Evolutionary conservation across 1,140 invertebrate species (phyloP).

Genomic region (Teleogryllus occipitalis): DNA sequence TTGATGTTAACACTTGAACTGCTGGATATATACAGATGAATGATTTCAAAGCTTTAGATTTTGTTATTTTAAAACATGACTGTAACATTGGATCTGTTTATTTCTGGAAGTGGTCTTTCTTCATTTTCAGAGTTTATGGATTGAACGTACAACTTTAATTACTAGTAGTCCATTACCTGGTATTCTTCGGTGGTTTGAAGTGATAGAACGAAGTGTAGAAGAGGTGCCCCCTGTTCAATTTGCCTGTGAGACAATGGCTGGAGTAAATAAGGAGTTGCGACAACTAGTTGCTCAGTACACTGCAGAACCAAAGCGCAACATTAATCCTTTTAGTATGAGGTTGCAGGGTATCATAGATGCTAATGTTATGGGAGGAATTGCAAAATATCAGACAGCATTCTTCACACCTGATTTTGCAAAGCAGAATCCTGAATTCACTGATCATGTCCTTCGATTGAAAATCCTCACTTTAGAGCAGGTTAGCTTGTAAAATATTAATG

Average conservation of each 20-base stretch:
- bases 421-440: constrained; percentile 62
- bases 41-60: no score
- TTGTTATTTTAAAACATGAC: no score
- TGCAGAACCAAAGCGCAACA: constrained; percentile 66
- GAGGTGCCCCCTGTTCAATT: constrained; percentile 84
- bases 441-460: constrained; percentile 66
- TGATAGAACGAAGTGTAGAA: constrained; percentile 65
- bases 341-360: constrained; percentile 90
- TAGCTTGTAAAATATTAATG: no score
- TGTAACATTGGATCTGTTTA: no score
- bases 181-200: constrained; percentile 91
- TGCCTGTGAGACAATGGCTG: constrained; percentile 89
- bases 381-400: constrained; percentile 90
- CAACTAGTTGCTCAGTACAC: constrained; percentile 69
- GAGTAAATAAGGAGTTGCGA: constrained; percentile 73
- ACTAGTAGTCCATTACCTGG: constrained; percentile 80
- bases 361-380: constrained; percentile 91
- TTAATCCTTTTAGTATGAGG: constrained; percentile 87
- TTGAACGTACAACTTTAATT: constrained; percentile 82
- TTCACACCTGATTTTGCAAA: constrained; percentile 71
- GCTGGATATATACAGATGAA: no score
- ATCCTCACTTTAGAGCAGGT: constrained; percentile 65
- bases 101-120: not conserved
- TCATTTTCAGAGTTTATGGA: constrained; percentile 70
- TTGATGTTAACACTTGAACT: no score